These are phyloP conservation scores for Drosophila eugracilis DNA, from an alignment of 1,140 invertebrate genomes.

Conservation along the genomic window DNA sequence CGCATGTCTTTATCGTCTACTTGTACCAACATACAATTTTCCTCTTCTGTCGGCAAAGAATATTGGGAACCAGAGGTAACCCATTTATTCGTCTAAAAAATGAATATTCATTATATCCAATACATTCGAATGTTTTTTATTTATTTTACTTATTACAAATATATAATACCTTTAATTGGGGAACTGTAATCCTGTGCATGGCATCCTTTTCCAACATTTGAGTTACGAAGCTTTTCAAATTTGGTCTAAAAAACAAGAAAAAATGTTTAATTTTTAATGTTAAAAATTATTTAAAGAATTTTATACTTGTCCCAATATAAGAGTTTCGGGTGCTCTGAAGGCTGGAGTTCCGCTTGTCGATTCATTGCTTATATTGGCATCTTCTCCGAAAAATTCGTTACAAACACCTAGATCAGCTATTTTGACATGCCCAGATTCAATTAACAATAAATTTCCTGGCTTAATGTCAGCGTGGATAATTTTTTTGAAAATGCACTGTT, in stretches of 20 bases:
- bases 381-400: constrained; percentile 96
- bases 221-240: constrained; percentile 90
- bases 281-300: not conserved
- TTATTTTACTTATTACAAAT: too few species aligned
- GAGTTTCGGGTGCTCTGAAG: constrained; percentile 97
- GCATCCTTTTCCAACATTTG: constrained; percentile 96
- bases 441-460: constrained; percentile 97
- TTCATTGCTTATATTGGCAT: constrained; percentile 91
- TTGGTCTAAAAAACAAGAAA: constrained; percentile 87
- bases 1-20: constrained; percentile 97
- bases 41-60: constrained; percentile 92
- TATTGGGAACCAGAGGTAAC: constrained; percentile 90
- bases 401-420: constrained; percentile 99
- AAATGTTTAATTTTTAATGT: not conserved
- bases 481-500: constrained; percentile 97
- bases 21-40: constrained; percentile 95
- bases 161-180: constrained; percentile 93
- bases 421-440: constrained; percentile 93
- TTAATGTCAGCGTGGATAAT: constrained; percentile 99
- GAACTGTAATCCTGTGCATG: constrained; percentile 90
- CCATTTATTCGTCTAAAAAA: constrained; percentile 93
- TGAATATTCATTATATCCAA: not conserved
- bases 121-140: not conserved
- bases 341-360: constrained; percentile 97
- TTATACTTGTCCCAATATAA: constrained; percentile 89